A percentile compares a stretch with the other conserved stretches of the same genome.
Evolutionary conservation across 1,140 invertebrate genomes (phyloP).

Genomic region (Tyrophagus putrescentiae): DNA sequence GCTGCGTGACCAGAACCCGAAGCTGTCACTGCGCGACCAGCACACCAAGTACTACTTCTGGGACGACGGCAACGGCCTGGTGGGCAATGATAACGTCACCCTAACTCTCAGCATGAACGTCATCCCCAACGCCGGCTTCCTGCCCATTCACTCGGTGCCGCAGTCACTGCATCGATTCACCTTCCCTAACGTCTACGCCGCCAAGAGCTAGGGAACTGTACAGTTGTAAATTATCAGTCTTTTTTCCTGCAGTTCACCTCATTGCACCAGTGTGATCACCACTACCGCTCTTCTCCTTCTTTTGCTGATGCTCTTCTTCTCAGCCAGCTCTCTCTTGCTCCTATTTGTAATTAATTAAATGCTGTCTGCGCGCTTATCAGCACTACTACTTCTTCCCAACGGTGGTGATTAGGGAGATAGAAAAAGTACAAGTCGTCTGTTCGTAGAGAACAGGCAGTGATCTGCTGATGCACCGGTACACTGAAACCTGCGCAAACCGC

Average conservation of each 20-base stretch:
- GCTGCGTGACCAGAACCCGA: constrained; percentile 61
- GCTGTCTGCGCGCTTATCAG: not conserved
- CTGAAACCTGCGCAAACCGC: not conserved
- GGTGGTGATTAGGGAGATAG: too few relatives aligned
- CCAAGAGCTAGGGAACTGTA: constrained; percentile 15
- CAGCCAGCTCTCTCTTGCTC: not conserved
- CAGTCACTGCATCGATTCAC: constrained; percentile 62
- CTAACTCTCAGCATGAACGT: constrained; percentile 93
- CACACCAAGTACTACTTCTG: constrained; percentile 99
- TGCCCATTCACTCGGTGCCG: constrained; percentile 65
- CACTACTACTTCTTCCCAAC: not conserved
- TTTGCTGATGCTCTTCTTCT: not conserved
- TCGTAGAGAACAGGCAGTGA: too few relatives aligned
- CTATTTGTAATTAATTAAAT: not conserved
- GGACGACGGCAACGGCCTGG: constrained; percentile 95
- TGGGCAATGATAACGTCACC: constrained; percentile 79
- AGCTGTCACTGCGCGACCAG: constrained; percentile 79
- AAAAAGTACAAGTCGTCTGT: too few relatives aligned
- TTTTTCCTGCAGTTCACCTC: not conserved
- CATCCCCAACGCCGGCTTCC: constrained; percentile 88
- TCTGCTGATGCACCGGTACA: too few relatives aligned
- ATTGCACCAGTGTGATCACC: not conserved
- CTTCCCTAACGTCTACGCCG: constrained; percentile 76
- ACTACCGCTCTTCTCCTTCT: not conserved
- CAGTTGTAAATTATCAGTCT: not conserved